Evolutionary conservation across 2,113 vertebrate genomes (phyloP).

Genomic region (Herpailurus yagouaroundi): DNA sequence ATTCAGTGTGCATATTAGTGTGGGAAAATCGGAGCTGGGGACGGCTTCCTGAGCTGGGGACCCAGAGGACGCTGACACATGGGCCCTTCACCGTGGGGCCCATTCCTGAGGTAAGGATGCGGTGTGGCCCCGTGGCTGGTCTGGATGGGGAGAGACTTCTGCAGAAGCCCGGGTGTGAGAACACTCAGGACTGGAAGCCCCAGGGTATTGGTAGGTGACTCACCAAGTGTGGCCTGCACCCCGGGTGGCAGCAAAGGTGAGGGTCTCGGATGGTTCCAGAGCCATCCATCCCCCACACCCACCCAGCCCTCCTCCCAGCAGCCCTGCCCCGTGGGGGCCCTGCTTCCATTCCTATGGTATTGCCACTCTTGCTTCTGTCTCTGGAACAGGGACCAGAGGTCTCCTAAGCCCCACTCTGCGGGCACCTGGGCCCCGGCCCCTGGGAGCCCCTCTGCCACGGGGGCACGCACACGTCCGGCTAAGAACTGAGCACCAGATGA

Average conservation of each 20-base stretch:
- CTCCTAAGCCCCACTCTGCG: not conserved
- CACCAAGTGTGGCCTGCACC: not conserved
- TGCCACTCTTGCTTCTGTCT: not conserved
- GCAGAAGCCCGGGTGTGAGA: constrained; percentile 4
- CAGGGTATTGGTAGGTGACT: not conserved
- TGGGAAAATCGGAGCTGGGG: constrained; percentile 75
- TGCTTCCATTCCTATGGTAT: not conserved
- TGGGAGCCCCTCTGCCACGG: not conserved
- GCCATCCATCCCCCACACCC: not conserved
- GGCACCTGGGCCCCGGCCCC: not conserved
- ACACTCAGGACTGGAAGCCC: constrained; percentile 54
- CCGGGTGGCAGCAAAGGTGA: not conserved
- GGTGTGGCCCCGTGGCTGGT: constrained; percentile 28
- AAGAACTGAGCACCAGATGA: constrained; percentile 84
- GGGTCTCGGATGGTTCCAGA: not conserved
- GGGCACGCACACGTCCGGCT: accelerated
- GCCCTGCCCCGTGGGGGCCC: not conserved
- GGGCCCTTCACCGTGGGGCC: constrained; percentile 68
- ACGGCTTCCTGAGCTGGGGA: constrained; percentile 74
- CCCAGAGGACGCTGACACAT: constrained; percentile 77
- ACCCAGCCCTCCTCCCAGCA: not conserved
- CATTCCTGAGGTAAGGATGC: constrained; percentile 84
- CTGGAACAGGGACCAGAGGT: not conserved
- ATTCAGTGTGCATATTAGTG: constrained; percentile 79
- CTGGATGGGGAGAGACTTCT: not conserved